These are phyloP conservation scores for Pomacea canaliculata DNA, from an alignment of 2,888 invertebrate genomes.

Conservation along the genomic window DNA sequence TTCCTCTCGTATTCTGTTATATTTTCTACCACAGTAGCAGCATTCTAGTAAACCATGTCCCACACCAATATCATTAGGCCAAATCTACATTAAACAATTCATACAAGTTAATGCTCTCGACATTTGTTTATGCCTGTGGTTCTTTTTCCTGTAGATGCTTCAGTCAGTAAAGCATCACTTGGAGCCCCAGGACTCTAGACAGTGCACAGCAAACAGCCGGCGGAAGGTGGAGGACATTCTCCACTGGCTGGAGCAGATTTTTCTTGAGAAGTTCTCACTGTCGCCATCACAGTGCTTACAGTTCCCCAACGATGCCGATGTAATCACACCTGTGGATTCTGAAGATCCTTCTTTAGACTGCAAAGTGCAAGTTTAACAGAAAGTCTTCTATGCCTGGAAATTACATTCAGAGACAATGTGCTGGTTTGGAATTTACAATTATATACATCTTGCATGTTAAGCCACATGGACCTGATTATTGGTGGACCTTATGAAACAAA, in stretches of 20 bases:
- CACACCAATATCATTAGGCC: too few species aligned
- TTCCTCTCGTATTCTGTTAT: too few species aligned
- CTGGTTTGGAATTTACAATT: too few species aligned
- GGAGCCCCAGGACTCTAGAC: slow-evolving; percentile 24
- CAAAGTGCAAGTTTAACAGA: slow-evolving; percentile 8
- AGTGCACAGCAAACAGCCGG: slow-evolving; percentile 4
- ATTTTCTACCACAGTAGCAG: too few species aligned
- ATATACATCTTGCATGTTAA: too few species aligned
- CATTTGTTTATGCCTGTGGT: not conserved
- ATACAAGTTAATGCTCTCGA: too few species aligned
- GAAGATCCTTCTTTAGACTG: slow-evolving; percentile 4
- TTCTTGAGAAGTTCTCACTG: slow-evolving; percentile 31
- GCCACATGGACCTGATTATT: too few species aligned
- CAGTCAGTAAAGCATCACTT: slow-evolving; percentile 41
- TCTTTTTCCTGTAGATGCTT: slow-evolving; percentile 39
- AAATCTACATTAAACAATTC: too few species aligned
- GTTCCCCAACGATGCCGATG: not conserved
- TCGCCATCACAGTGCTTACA: not conserved
- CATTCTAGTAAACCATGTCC: too few species aligned
- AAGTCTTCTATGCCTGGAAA: not conserved
- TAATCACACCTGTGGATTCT: not conserved
- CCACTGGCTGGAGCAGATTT: slow-evolving; percentile 35
- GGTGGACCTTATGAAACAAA: too few species aligned
- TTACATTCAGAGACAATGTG: too few species aligned
- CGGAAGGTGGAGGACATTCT: slow-evolving; percentile 30